A percentile compares a stretch with the other conserved stretches of the same genome.
Evolutionary conservation across 2,888 invertebrate genomes (phyloP).

Genomic region (Limenitis camilla): DNA sequence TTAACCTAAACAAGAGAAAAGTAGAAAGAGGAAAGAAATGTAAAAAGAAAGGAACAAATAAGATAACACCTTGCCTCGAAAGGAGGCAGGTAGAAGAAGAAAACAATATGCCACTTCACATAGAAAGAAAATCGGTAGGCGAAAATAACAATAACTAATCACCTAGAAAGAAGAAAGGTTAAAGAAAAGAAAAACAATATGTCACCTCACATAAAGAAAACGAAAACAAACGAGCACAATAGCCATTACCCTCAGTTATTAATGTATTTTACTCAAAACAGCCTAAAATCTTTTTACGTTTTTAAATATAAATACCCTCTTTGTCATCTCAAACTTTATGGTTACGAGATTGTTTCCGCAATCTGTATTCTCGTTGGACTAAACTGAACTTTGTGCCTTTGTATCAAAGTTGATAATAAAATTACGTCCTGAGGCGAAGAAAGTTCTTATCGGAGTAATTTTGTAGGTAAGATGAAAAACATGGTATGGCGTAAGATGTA

Average conservation of each 20-base stretch:
- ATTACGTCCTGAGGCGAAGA: slow-evolving; percentile 27
- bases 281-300: slow-evolving; percentile 19
- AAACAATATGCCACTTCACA: too few relatives aligned
- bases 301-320: slow-evolving; percentile 24
- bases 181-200: too few relatives aligned
- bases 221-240: slow-evolving; percentile 1
- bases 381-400: slow-evolving; percentile 29
- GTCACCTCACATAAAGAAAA: too few relatives aligned
- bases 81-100: too few relatives aligned
- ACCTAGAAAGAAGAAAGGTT: too few relatives aligned
- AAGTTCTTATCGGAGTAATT: slow-evolving; percentile 49
- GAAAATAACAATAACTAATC: too few relatives aligned
- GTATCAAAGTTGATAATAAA: slow-evolving; percentile 41
- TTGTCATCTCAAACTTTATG: slow-evolving; percentile 31
- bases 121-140: too few relatives aligned
- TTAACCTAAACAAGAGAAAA: too few relatives aligned
- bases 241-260: slow-evolving; percentile 11
- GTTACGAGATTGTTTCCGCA: slow-evolving; percentile 26
- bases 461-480: slow-evolving; percentile 37
- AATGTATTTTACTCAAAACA: slow-evolving; percentile 13
- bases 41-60: too few relatives aligned
- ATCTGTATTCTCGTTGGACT: slow-evolving; percentile 24
- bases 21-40: too few relatives aligned
- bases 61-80: too few relatives aligned
- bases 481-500: slow-evolving; percentile 24